Conservation (phyloP, 1,140 invertebrate species). For the Camponotus floridanus region DNA sequence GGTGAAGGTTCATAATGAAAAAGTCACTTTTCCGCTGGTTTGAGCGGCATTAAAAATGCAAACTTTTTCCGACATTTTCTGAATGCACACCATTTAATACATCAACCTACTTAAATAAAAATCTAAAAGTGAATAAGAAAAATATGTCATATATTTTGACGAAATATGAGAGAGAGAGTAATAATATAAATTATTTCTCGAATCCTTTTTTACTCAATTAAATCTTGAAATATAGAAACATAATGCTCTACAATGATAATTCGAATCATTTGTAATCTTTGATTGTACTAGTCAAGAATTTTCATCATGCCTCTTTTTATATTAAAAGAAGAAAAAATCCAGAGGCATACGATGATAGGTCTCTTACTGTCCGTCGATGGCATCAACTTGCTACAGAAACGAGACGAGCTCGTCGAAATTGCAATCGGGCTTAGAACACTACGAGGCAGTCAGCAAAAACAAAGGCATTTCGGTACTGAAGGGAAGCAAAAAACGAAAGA, state of each 20-base stretch:
- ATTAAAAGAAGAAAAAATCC: constrained; percentile 17
- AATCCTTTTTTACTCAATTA: not conserved
- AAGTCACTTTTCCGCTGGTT: constrained; percentile 11
- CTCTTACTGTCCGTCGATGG: constrained; percentile 23
- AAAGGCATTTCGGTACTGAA: constrained; percentile 69
- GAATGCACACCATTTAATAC: not conserved
- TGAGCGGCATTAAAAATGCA: constrained; percentile 19
- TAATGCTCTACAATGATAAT: not conserved
- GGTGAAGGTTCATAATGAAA: not conserved
- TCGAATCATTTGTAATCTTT: not conserved
- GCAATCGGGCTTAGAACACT: constrained; percentile 75
- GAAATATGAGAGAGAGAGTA: not conserved
- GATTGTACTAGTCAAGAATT: not conserved
- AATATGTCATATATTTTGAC: not conserved
- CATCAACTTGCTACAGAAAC: constrained; percentile 52
- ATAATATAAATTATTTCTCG: not conserved
- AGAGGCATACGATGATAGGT: constrained; percentile 23
- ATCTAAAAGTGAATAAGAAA: not conserved
- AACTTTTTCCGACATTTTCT: not conserved
- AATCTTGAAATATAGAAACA: not conserved
- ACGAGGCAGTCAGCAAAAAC: constrained; percentile 71
- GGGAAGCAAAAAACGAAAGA: constrained; percentile 33
- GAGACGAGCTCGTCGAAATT: constrained; percentile 71
- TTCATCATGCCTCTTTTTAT: not conserved
- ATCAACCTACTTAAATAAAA: not conserved